Base-by-base conservation (phyloP, 2,113 vertebrate species). In the Chloropsis hardwickii region DNA sequence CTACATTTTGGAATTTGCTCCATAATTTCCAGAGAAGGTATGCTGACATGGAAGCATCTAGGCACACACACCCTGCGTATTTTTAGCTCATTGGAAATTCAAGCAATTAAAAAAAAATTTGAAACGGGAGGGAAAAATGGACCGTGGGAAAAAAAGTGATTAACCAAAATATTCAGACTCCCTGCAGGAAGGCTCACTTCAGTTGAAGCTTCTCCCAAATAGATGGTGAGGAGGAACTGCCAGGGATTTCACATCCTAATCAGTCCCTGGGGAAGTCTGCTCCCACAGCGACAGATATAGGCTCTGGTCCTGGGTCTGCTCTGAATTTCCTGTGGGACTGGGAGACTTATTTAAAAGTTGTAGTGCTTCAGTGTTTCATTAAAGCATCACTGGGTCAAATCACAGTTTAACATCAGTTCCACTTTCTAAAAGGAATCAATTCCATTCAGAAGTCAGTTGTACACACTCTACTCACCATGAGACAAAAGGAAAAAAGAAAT, bases 341-440 rank as follows among this genome's bases (percentile, higher is more conserved):
- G 45, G 71, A 1, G 7, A 85, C 45, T 83, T 74, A 92, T 60
- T 83, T 78, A 86, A 91, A 88, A 85, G 42, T 79, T 80, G 70
- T 39, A 76, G 24, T 64, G 35, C 64, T 92, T 93, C 60, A 45
- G 51, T 14, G 2, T 88, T 91, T 85, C 65, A 73, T 73, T 90
- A 89, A 90, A 91, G 95, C 54, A 90, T 54, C 87, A 76, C 62
- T 50, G 53, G 84, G 81, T 80, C 78, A 86, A 86, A 91, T 86
- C 77, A 77, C 60, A 78, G 74, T 62, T 88, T 88, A 94, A 84
- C 58, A 90, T 35, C 58, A 78, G 57, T 50, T 85, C n/a, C 74
- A 78, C 29, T 62, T 69, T 65, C 66, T 72, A 29, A 76, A 91
- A 66, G 35, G 67, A 88, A 92, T 33, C 8, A 28, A 25, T 73